These are phyloP conservation scores for Orchestia grillus DNA, from an alignment of 1,140 invertebrate species.

Conservation along the genomic window DNA sequence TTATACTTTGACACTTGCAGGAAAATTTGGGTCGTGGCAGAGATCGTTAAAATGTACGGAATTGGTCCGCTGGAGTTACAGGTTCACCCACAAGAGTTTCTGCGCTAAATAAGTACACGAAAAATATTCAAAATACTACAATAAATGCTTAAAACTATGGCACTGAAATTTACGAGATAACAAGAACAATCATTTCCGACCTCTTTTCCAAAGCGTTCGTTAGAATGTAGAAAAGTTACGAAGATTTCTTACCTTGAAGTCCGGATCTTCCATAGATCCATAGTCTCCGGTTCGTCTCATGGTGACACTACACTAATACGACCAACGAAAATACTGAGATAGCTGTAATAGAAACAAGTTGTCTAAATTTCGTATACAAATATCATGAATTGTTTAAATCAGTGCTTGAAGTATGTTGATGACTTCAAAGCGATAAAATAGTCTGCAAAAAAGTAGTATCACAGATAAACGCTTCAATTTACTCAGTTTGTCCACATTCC, in stretches of 20 bases:
- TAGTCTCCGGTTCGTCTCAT: neutral
- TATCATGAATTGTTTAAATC: neutral
- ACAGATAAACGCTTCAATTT: neutral
- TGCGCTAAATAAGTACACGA: too few species aligned
- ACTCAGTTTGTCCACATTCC: neutral
- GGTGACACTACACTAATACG: neutral
- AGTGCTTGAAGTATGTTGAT: neutral
- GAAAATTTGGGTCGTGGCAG: too few species aligned
- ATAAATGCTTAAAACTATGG: neutral
- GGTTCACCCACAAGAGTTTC: too few species aligned
- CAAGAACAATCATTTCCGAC: neutral
- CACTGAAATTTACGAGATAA: neutral
- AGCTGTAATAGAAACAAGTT: neutral
- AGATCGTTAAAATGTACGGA: too few species aligned
- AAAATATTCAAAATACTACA: too few species aligned
- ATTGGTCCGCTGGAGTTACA: too few species aligned
- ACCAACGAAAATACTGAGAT: neutral
- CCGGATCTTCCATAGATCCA: slow-evolving; percentile 3
- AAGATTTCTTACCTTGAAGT: neutral
- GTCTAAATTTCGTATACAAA: neutral
- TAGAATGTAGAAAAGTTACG: neutral
- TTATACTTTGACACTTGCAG: too few species aligned
- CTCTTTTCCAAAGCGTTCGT: neutral
- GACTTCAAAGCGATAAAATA: neutral
- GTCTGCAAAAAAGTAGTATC: neutral